Evolutionary conservation across 64 coral and sea anemone genomes (phyloP).

Genomic region (Stichodactyla mertensii): DNA sequence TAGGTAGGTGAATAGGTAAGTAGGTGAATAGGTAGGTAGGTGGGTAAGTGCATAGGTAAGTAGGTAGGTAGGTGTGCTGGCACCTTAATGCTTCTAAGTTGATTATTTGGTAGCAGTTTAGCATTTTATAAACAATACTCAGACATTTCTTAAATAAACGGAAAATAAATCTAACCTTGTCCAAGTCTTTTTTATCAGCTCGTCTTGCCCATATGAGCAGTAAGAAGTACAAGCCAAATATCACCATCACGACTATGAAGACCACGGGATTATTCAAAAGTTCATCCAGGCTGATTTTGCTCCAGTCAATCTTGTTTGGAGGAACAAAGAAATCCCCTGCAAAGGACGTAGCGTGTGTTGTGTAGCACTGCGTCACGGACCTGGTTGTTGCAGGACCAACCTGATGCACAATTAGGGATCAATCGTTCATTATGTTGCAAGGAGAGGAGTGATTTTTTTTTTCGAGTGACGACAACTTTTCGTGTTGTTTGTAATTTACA

Average conservation of each 20-base stretch:
- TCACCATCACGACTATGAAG: slow-evolving; percentile 80
- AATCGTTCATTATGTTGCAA: no score
- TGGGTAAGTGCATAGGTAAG: no score
- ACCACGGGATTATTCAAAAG: slow-evolving; percentile 87
- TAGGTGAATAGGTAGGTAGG: no score
- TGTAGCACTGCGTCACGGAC: slow-evolving; percentile 47
- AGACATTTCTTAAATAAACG: background rate
- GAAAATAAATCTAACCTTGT: slow-evolving; percentile 47
- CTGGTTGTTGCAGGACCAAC: slow-evolving; percentile 67
- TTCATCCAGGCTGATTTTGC: slow-evolving; percentile 75
- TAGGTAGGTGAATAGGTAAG: no score
- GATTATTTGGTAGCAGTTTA: no score
- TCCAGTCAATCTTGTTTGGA: slow-evolving; percentile 92
- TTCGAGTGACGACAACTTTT: no score
- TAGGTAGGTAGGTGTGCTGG: no score
- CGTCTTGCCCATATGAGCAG: slow-evolving; percentile 79
- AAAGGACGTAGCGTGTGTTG: slow-evolving; percentile 86
- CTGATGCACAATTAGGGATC: background rate
- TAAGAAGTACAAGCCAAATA: slow-evolving; percentile 89
- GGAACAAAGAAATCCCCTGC: slow-evolving; percentile 93
- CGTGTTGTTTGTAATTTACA: no score
- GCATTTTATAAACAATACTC: no score
- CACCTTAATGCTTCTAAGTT: no score
- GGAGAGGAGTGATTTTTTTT: no score
- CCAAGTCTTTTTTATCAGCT: slow-evolving; percentile 87